A percentile compares a stretch with the other conserved stretches of the same genome.
Evolutionary conservation across 2,113 vertebrate genomes (phyloP).

Genomic region (Elanus axillaris): DNA sequence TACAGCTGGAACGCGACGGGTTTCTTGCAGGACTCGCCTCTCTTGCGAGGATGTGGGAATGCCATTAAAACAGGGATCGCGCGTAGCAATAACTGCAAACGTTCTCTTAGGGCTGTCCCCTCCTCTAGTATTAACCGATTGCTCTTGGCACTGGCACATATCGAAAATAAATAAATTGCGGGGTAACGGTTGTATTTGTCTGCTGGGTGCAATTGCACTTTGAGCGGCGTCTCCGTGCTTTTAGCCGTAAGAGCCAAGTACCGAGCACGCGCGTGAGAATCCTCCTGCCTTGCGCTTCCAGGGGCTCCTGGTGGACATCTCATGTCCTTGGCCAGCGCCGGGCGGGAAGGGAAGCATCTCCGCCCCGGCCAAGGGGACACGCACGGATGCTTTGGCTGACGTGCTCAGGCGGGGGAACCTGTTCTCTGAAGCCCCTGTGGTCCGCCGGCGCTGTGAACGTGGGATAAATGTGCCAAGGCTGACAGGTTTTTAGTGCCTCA

Average conservation of each 20-base stretch:
- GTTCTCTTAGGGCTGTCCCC: rapidly evolving
- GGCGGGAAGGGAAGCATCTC: background rate
- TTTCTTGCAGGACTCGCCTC: background rate
- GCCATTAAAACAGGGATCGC: background rate
- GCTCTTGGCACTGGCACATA: background rate
- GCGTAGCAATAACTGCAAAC: background rate
- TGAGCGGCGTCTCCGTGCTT: background rate
- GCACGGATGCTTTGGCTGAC: rapidly evolving
- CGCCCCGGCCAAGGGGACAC: rapidly evolving
- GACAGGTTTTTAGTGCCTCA: background rate
- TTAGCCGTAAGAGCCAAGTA: rapidly evolving
- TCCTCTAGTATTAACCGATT: background rate
- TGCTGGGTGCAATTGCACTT: background rate
- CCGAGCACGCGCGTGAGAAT: rapidly evolving
- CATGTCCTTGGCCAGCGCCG: rapidly evolving
- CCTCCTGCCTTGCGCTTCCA: background rate
- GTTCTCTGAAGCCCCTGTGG: background rate
- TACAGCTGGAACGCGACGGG: background rate
- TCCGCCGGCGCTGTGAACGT: background rate
- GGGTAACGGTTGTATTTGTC: background rate
- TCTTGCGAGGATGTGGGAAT: background rate
- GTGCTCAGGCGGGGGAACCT: background rate
- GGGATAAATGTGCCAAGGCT: background rate
- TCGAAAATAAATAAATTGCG: background rate
- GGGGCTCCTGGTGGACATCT: background rate